Conservation (phyloP, 2,113 vertebrate species). For the Bufo bufo region DNA sequence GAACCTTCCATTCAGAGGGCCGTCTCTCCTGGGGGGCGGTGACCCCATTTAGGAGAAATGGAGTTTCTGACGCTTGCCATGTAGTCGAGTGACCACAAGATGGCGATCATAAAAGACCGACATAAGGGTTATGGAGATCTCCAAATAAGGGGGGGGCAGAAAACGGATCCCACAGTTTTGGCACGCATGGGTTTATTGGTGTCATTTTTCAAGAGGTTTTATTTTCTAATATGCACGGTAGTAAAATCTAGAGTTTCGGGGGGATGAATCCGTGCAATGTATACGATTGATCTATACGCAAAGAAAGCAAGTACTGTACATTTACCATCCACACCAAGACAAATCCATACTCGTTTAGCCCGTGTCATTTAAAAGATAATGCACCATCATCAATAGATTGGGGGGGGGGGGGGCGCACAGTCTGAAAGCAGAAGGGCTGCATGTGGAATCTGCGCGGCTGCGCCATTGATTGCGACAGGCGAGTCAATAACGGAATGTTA, state of each 20-base stretch:
- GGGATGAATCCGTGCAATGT: too few species aligned
- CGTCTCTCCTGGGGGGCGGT: constrained; percentile 64
- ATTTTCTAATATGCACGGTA: not conserved
- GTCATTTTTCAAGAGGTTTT: not conserved
- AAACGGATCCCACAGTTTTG: not conserved
- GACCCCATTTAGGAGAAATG: constrained; percentile 73
- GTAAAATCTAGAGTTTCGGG: not conserved
- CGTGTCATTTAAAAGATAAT: constrained; percentile 69
- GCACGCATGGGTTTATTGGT: not conserved
- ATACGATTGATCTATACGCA: constrained; percentile 47
- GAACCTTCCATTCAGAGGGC: constrained; percentile 59
- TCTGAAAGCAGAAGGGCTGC: constrained; percentile 67
- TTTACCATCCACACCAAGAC: constrained; percentile 47
- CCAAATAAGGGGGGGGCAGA: not conserved
- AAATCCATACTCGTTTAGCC: constrained; percentile 70
- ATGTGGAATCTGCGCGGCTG: constrained; percentile 74
- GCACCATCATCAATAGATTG: constrained; percentile 69
- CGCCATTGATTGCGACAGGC: constrained; percentile 78
- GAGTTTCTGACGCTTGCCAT: constrained; percentile 63
- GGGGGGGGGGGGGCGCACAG: not conserved
- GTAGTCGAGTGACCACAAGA: constrained; percentile 73
- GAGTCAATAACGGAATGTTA: constrained; percentile 79
- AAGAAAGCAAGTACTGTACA: constrained; percentile 51
- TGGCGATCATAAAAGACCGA: constrained; percentile 69
- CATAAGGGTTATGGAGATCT: not conserved